Percentiles rank a stretch among this genome's conserved stretches.
phyloP scores from a whole-genome alignment of 2,113 vertebrate species.

The Ophthalmolycus amberensis region DNA sequence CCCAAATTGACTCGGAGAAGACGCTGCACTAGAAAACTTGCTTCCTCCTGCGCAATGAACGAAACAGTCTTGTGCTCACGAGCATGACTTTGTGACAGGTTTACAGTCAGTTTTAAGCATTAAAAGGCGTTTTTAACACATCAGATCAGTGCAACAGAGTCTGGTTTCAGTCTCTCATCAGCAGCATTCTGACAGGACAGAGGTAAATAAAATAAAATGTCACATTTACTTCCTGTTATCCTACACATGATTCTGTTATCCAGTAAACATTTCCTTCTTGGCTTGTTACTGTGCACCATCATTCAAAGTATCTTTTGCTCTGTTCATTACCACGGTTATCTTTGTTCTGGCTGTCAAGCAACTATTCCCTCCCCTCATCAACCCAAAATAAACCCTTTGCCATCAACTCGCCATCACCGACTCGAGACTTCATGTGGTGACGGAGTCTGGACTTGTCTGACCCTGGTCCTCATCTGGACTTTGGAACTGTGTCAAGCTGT shows the following conservation, averaged over 20 bases:
- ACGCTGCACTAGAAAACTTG: no score
- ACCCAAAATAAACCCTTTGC: slow-evolving; percentile 50
- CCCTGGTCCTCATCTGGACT: slow-evolving; percentile 47
- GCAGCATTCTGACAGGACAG: slow-evolving; percentile 6
- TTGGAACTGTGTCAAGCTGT: slow-evolving; percentile 48
- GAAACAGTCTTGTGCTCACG: background rate
- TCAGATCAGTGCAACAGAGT: background rate
- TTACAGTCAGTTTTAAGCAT: background rate
- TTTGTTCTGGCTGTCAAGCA: slow-evolving; percentile 37
- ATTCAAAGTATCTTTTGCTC: slow-evolving; percentile 7
- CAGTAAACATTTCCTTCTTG: background rate
- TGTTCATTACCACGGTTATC: slow-evolving; percentile 18
- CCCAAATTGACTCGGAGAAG: background rate
- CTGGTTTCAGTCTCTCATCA: slow-evolving; percentile 31
- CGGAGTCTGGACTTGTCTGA: slow-evolving; percentile 48
- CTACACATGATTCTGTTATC: background rate
- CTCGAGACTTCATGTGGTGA: slow-evolving; percentile 36
- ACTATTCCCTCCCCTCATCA: slow-evolving; percentile 29
- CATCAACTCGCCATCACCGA: slow-evolving; percentile 19
- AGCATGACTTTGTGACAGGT: background rate
- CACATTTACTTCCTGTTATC: background rate
- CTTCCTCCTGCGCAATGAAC: background rate
- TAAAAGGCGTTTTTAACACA: slow-evolving; percentile 1
- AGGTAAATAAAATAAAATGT: background rate
- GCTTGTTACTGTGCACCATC: background rate